These are phyloP conservation scores for Aporrectodea caliginosa DNA, from an alignment of 1,140 invertebrate species.

Conservation along the genomic window DNA sequence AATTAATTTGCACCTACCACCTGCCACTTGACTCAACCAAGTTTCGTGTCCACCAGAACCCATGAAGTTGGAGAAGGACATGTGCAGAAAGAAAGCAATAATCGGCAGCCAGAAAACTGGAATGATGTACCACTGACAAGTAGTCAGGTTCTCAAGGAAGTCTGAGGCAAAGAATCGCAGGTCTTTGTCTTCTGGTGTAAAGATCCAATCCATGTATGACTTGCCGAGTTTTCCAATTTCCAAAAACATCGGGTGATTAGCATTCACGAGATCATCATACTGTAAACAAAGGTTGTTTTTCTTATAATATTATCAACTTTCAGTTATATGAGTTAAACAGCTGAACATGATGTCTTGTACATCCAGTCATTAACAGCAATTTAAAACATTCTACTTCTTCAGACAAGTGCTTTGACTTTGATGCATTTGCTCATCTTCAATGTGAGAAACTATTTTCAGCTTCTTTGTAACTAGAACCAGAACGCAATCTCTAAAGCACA, in stretches of 20 bases:
- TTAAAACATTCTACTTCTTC: too few relatives aligned
- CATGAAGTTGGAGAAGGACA: background rate
- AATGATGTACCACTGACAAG: background rate
- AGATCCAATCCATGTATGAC: background rate
- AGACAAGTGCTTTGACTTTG: too few relatives aligned
- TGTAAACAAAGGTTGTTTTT: too few relatives aligned
- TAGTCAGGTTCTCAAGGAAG: background rate
- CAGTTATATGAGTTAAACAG: too few relatives aligned
- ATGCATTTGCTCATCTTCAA: too few relatives aligned
- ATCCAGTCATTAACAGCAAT: too few relatives aligned
- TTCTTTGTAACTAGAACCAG: too few relatives aligned
- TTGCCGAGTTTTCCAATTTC: background rate
- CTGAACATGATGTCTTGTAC: too few relatives aligned
- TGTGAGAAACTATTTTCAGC: too few relatives aligned
- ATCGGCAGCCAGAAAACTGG: background rate
- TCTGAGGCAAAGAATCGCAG: background rate
- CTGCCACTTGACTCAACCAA: background rate
- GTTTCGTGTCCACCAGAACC: background rate
- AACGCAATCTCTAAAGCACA: too few relatives aligned
- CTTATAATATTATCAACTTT: too few relatives aligned
- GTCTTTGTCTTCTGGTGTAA: constrained; percentile 2
- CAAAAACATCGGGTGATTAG: background rate
- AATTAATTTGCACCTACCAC: too few relatives aligned
- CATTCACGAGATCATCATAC: background rate
- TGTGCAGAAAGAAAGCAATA: background rate